These are phyloP conservation scores for Acromyrmex charruanus DNA, from an alignment of 1,140 invertebrate genomes.

Conservation along the genomic window DNA sequence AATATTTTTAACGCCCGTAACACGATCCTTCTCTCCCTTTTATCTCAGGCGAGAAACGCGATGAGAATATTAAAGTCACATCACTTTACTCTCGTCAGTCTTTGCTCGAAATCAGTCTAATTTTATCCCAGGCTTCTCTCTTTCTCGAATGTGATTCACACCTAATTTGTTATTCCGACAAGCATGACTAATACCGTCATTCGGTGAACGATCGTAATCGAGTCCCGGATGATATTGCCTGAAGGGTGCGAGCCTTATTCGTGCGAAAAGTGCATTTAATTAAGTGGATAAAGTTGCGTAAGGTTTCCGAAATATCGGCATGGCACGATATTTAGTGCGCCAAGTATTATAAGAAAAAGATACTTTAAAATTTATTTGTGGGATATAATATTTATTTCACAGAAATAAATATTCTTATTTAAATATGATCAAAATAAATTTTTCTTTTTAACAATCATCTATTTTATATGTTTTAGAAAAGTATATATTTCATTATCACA, in stretches of 20 bases:
- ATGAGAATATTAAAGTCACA: conserved; percentile 30
- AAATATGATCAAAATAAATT: no score
- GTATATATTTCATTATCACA: no score
- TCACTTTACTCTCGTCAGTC: conserved; percentile 24
- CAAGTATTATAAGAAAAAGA: no score
- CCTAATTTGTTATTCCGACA: conserved; percentile 63
- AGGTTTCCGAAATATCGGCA: conserved; percentile 11
- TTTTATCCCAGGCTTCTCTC: conserved; percentile 27
- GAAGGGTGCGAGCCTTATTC: conserved; percentile 1
- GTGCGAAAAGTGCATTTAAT: conserved; percentile 35
- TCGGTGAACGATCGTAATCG: conserved; percentile 43
- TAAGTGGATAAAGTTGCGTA: neutral
- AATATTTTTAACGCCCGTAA: conserved; percentile 35
- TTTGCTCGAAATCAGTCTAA: conserved; percentile 47
- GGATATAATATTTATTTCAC: no score
- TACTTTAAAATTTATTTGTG: no score
- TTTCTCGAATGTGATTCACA: conserved; percentile 55
- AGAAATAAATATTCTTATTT: no score
- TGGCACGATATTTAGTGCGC: neutral
- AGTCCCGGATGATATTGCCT: neutral
- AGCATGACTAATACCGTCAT: conserved; percentile 66
- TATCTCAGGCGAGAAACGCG: neutral
- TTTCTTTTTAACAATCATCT: no score
- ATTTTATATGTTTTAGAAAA: no score
- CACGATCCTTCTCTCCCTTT: conserved; percentile 3